Evolutionary conservation across 1,140 invertebrate species (phyloP), one percentile per base, ranked within the genome.

Genomic region (Drosophila athabasca): DNA sequence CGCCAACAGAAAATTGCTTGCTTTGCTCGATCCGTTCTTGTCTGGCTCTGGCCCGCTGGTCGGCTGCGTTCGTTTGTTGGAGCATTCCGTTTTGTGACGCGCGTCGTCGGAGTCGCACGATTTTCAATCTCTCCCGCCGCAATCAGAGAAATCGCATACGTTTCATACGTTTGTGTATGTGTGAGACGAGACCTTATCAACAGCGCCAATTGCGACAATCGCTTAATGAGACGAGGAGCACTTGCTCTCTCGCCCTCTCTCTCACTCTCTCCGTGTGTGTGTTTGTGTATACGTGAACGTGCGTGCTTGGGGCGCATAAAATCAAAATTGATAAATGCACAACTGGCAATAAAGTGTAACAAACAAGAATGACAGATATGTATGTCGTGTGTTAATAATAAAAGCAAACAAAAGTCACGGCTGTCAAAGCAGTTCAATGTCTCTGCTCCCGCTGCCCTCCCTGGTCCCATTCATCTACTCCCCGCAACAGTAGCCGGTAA

Each of bases 331-430:
- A 79, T 80, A 79, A 79, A 79, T 79, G 76, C 71, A 70, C 62
- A 73, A 55, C 26, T 53, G 58, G 44, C 53, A 74, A 78, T 79
- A 79, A 79, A 80, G 76, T 82, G 61, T 67, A 62, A 75, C 75
- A 78, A 52, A 48, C 22, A 75, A 50, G 7, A 39, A 55, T 15
- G 13, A 39, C 51, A 53, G n/a, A 17, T 51, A 43, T 17, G 15
- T 13, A 43, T 43, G 41, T 45, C 45, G 64, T 54, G 71, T 87
- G 74, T 78, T 81, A 82, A 85, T 78, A 82, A 82, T 67, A 77
- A 81, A 74, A 67, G 73, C 67, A 87, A 84, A 80, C 68, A 85
- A 84, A 85, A 84, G 81, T 82, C 79, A 81, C 77, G 78, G 71
- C 78, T 82, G 78, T 69, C 79, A 82, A 73, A 68, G 60, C 68